Evolutionary conservation across 2,888 invertebrate species (phyloP).

Genomic region (Macropis europaea): DNA sequence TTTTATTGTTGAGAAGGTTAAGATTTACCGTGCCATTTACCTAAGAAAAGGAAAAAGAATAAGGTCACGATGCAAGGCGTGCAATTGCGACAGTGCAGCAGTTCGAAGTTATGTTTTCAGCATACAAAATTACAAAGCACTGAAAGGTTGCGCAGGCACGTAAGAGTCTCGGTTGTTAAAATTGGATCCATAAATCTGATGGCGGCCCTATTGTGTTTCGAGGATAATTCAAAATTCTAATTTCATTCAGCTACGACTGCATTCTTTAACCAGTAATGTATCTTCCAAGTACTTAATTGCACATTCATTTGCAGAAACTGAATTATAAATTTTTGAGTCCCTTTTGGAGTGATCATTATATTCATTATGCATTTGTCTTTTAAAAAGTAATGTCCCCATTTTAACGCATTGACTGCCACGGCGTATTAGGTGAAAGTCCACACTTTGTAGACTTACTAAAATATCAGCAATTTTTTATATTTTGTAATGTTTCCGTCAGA

Average conservation of each 20-base stretch:
- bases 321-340: too few species aligned
- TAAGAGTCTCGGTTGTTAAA: constrained; percentile 22
- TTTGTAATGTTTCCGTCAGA: too few species aligned
- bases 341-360: too few species aligned
- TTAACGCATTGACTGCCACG: too few species aligned
- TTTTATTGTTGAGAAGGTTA: too few species aligned
- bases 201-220: constrained; percentile 9
- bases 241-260: constrained; percentile 8
- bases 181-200: constrained; percentile 38
- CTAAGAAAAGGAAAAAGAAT: constrained; percentile 4
- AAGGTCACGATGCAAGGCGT: constrained; percentile 1
- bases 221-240: constrained; percentile 32
- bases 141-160: constrained; percentile 6
- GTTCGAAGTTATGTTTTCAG: constrained; percentile 11
- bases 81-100: constrained; percentile 9
- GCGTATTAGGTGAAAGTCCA: too few species aligned
- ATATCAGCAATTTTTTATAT: too few species aligned
- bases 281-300: neutral
- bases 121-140: constrained; percentile 29
- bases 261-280: neutral
- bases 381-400: too few species aligned
- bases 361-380: too few species aligned
- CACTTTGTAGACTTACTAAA: too few species aligned
- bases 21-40: neutral
- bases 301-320: too few species aligned